phyloP scores from a whole-genome alignment of 2,888 invertebrate genomes.

The Noctua comes region DNA sequence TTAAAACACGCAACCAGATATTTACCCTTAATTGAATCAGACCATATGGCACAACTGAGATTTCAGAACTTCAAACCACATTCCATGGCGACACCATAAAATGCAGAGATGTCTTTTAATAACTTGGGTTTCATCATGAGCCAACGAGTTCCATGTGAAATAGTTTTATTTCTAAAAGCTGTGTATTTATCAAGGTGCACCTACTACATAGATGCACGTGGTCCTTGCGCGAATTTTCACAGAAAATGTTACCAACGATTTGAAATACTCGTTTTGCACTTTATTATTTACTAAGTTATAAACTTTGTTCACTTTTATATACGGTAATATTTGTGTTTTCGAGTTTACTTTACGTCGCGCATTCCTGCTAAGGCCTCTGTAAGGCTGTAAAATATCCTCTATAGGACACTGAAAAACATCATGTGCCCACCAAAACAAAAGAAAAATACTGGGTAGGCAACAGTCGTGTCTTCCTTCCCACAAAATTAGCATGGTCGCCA shows the following conservation, averaged over 20 bases:
- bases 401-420: not conserved
- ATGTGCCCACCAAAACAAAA: not conserved
- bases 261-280: not conserved
- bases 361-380: not conserved
- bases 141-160: not conserved
- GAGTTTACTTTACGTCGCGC: not conserved
- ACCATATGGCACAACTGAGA: slow-evolving; percentile 23
- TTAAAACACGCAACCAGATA: slow-evolving; percentile 41
- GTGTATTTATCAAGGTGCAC: not conserved
- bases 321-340: not conserved
- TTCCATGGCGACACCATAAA: slow-evolving; percentile 18
- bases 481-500: not conserved
- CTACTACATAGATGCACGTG: too few relatives aligned
- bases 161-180: not conserved
- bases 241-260: too few relatives aligned
- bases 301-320: not conserved
- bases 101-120: slow-evolving; percentile 8
- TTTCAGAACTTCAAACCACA: slow-evolving; percentile 20
- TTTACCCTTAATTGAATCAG: slow-evolving; percentile 47
- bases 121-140: slow-evolving; percentile 4
- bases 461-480: not conserved
- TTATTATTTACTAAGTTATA: not conserved
- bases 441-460: too few relatives aligned
- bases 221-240: too few relatives aligned
- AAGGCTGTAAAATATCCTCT: not conserved